Evolutionary conservation across 2,888 invertebrate genomes (phyloP).

Genomic region (Oscheius sp.): DNA sequence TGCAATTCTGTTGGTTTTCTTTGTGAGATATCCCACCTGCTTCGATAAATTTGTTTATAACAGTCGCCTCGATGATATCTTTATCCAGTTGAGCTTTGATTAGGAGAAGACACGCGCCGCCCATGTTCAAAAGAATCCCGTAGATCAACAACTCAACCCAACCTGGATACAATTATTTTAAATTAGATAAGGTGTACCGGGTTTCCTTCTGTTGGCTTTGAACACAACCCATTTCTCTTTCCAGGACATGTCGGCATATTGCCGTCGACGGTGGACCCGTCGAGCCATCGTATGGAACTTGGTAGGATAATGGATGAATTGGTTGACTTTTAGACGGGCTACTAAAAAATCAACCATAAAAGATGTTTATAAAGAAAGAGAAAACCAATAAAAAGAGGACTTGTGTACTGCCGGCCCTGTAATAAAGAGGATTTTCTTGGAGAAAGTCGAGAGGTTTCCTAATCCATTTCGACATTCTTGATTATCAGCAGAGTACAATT

Average conservation of each 20-base stretch:
- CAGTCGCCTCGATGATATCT: conserved; percentile 53
- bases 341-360: too few relatives aligned
- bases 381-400: too few relatives aligned
- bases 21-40: conserved; percentile 40
- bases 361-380: too few relatives aligned
- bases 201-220: conserved; percentile 54
- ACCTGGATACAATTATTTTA: conserved; percentile 37
- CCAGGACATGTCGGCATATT: conserved; percentile 45
- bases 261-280: conserved; percentile 39
- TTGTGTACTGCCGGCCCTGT: too few relatives aligned
- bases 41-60: conserved; percentile 51
- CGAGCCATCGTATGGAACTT: conserved; percentile 29
- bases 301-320: too few relatives aligned
- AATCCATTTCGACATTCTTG: too few relatives aligned
- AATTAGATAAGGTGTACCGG: conserved; percentile 35
- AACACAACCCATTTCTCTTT: conserved; percentile 58
- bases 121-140: conserved; percentile 51
- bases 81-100: conserved; percentile 58
- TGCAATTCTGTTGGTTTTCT: background rate
- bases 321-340: too few relatives aligned
- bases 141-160: conserved; percentile 54
- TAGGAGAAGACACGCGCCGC: conserved; percentile 52
- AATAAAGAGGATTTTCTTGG: too few relatives aligned
- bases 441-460: too few relatives aligned
- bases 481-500: too few relatives aligned